Evolutionary conservation across 2,888 invertebrate genomes (phyloP).

Genomic region (Bedellia somnulentella): DNA sequence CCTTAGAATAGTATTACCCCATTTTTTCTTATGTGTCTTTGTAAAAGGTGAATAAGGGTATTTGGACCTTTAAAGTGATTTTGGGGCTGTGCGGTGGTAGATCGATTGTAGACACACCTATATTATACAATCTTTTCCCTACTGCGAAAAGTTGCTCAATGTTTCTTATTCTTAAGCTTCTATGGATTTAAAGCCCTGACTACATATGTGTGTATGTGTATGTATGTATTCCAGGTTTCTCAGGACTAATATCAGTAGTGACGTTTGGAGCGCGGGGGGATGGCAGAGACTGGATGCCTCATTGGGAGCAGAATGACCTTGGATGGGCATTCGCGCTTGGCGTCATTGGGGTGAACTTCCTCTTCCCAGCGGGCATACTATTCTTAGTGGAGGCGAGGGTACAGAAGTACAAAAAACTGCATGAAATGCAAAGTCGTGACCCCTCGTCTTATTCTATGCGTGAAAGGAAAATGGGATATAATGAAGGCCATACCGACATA

Average conservation of each 20-base stretch:
- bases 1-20: too few species aligned
- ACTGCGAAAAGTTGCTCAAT: too few species aligned
- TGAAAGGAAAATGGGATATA: conserved; percentile 60
- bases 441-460: conserved; percentile 70
- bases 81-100: too few species aligned
- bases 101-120: too few species aligned
- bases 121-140: too few species aligned
- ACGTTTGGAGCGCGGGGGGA: conserved; percentile 91
- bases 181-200: too few species aligned
- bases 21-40: too few species aligned
- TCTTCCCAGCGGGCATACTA: conserved; percentile 76
- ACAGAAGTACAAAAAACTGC: conserved; percentile 71
- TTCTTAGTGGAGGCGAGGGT: conserved; percentile 84
- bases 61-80: too few species aligned
- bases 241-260: conserved; percentile 81
- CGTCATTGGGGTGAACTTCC: conserved; percentile 73
- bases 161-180: too few species aligned
- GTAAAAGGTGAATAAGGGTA: too few species aligned
- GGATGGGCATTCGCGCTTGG: conserved; percentile 93
- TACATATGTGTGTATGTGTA: too few species aligned
- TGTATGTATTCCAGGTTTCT: conserved; percentile 67
- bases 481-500: conserved; percentile 71
- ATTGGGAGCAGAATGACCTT: conserved; percentile 93
- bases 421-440: conserved; percentile 68
- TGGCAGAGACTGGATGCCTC: conserved; percentile 93